Percentiles rank a stretch among this genome's conserved stretches.
Conservation (phyloP, 2,113 vertebrate species). For the Myiozetetes cayanensis region DNA sequence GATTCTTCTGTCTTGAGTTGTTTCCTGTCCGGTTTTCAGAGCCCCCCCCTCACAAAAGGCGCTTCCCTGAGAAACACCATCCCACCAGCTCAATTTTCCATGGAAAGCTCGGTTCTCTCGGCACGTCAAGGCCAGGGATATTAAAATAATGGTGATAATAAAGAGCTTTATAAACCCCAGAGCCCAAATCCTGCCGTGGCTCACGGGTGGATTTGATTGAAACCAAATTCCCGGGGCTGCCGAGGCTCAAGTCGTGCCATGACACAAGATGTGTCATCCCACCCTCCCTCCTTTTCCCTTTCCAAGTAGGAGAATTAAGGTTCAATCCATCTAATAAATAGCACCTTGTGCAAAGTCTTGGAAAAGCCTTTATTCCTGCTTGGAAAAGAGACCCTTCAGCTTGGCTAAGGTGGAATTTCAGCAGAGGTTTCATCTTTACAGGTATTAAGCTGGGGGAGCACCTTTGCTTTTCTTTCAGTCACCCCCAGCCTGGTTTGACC, state of each 20-base stretch:
- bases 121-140: slow-evolving; percentile 33
- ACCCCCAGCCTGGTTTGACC: neutral
- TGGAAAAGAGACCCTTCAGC: neutral
- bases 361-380: neutral
- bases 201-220: slow-evolving; percentile 20
- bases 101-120: neutral
- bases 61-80: slow-evolving; percentile 3
- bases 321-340: neutral
- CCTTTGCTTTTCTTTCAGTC: neutral
- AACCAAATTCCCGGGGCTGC: slow-evolving; percentile 17
- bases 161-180: neutral
- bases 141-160: slow-evolving; percentile 19
- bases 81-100: neutral
- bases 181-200: slow-evolving; percentile 21
- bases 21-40: neutral
- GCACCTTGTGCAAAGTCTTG: neutral
- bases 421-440: neutral
- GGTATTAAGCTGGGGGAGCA: neutral
- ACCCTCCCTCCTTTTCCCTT: neutral
- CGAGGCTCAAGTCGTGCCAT: neutral
- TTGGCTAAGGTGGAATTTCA: neutral
- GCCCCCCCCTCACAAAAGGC: neutral
- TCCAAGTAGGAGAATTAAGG: neutral
- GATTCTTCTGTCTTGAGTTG: neutral
- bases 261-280: neutral